A percentile compares a stretch with the other conserved stretches of the same genome.
These are phyloP conservation scores for Mesopsocus fuscifrons DNA, from an alignment of 2,888 invertebrate species.

Conservation along the genomic window DNA sequence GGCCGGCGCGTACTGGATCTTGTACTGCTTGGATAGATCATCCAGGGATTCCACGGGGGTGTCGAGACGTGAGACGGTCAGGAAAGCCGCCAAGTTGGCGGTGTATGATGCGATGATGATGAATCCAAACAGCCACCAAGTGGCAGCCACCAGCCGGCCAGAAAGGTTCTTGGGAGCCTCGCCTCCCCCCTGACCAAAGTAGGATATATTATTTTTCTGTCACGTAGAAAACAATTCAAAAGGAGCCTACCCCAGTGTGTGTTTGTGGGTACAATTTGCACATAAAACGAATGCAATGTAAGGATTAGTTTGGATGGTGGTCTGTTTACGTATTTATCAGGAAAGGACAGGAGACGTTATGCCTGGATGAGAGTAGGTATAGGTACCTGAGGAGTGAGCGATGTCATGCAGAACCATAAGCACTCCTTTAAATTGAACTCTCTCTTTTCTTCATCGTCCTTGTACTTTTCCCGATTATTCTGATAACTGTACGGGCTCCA, in stretches of 20 bases:
- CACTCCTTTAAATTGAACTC: conserved; percentile 93
- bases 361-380: too few species aligned
- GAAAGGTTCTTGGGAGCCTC: conserved; percentile 94
- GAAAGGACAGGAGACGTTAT: too few species aligned
- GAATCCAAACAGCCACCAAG: conserved; percentile 98
- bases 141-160: conserved; percentile 85
- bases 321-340: too few species aligned
- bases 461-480: conserved; percentile 82
- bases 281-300: too few species aligned
- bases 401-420: conserved; percentile 98
- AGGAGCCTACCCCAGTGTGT: too few species aligned
- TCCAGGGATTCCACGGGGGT: conserved; percentile 85
- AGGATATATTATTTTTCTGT: too few species aligned
- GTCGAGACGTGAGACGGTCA: conserved; percentile 84
- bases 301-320: too few species aligned
- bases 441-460: conserved; percentile 81
- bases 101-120: conserved; percentile 98
- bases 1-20: conserved; percentile 86
- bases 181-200: conserved; percentile 54
- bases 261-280: too few species aligned
- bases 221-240: too few species aligned
- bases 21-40: conserved; percentile 88
- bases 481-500: conserved; percentile 96
- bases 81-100: conserved; percentile 91
- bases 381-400: conserved; percentile 70